Conservation (phyloP, 2,888 invertebrate genomes). For the Thymelicus lineola region DNA sequence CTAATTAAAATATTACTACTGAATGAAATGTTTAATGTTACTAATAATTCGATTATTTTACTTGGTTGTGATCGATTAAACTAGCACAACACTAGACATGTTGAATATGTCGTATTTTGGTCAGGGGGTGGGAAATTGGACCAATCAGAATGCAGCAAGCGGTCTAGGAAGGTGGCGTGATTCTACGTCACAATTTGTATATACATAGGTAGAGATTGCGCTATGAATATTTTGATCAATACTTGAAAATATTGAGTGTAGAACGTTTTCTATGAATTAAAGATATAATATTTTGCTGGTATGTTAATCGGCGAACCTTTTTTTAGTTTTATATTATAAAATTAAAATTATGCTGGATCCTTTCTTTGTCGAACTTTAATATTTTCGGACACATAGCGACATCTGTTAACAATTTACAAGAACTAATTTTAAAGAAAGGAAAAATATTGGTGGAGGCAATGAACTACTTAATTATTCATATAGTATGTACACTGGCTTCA, state of each 20-base stretch:
- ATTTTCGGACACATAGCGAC: not conserved
- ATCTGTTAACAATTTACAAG: not conserved
- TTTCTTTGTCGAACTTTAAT: too few relatives aligned
- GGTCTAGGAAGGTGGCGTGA: constrained; percentile 81
- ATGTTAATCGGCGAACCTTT: not conserved
- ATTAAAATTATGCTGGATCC: too few relatives aligned
- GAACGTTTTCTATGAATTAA: not conserved
- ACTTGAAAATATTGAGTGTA: constrained; percentile 22
- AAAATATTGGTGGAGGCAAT: too few relatives aligned
- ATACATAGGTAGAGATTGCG: constrained; percentile 49
- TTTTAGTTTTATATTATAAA: not conserved
- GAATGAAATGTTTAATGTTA: not conserved
- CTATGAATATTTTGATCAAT: constrained; percentile 46
- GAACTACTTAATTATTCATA: too few relatives aligned
- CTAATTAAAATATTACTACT: not conserved
- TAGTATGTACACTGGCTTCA: too few relatives aligned
- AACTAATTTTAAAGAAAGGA: not conserved
- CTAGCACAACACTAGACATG: constrained; percentile 44
- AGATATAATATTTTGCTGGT: not conserved
- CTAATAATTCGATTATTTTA: constrained; percentile 22
- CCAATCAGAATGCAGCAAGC: constrained; percentile 68
- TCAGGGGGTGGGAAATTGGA: constrained; percentile 60
- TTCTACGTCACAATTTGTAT: constrained; percentile 70
- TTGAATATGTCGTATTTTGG: constrained; percentile 63
- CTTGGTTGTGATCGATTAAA: constrained; percentile 30